Conservation (phyloP, 2,797 vertebrate species). For the Prunella strophiata region DNA sequence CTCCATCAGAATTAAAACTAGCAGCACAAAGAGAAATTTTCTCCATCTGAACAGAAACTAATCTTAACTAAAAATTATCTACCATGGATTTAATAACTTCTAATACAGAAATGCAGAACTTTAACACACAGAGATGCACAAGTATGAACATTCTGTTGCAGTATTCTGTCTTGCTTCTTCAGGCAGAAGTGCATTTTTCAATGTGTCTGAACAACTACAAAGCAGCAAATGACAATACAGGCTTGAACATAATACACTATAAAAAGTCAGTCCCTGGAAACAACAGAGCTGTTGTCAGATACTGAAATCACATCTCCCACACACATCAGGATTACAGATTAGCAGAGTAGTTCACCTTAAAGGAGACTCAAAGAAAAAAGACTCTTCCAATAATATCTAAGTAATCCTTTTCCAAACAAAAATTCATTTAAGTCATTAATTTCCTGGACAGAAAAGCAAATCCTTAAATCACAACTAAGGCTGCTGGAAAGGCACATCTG, state of each 20-base stretch:
- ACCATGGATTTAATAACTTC: not conserved
- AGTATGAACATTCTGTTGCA: accelerated
- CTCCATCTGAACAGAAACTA: not conserved
- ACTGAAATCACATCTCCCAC: not conserved
- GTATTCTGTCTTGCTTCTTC: not conserved
- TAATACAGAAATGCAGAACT: not conserved
- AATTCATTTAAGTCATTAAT: not conserved
- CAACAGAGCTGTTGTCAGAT: not conserved
- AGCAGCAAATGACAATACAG: not conserved
- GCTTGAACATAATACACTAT: not conserved
- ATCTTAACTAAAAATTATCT: not conserved
- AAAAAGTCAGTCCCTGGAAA: not conserved
- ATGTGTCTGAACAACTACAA: not conserved
- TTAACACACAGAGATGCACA: not conserved
- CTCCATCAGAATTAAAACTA: not conserved
- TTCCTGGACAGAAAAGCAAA: not conserved
- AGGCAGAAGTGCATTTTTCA: not conserved
- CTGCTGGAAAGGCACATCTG: not conserved
- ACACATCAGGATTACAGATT: not conserved
- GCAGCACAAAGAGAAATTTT: not conserved
- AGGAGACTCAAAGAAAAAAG: not conserved
- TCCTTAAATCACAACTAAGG: not conserved
- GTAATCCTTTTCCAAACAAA: not conserved
- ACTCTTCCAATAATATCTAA: not conserved
- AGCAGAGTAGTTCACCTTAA: not conserved